Conservation (phyloP, 2,797 vertebrate genomes). For the Danionella dracula region DNA sequence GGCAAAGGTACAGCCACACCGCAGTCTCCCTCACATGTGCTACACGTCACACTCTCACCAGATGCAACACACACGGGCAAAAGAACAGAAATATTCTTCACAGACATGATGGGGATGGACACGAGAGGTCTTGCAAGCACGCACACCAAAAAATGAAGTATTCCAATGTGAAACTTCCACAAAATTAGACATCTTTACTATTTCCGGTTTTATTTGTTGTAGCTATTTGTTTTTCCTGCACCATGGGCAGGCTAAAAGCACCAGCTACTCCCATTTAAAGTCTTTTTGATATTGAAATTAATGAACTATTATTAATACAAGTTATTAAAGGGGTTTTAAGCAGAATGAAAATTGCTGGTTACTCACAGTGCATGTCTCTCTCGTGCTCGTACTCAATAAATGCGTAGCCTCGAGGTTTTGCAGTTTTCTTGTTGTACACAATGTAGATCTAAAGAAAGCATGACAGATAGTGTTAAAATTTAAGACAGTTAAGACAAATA, state of each 20-base stretch:
- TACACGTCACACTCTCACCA: conserved; percentile 29
- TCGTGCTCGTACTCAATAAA: conserved; percentile 97
- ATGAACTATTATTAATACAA: too few relatives aligned
- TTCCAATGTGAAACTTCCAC: neutral
- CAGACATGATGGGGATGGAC: conserved; percentile 40
- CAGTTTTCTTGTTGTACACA: conserved; percentile 89
- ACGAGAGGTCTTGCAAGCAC: conserved; percentile 51
- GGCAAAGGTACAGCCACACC: conserved; percentile 24
- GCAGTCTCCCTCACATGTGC: conserved; percentile 15
- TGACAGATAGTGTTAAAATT: too few relatives aligned
- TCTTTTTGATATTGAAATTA: too few relatives aligned
- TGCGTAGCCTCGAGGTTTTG: conserved; percentile 90
- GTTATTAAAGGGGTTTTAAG: neutral
- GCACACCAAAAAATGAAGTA: conserved; percentile 41
- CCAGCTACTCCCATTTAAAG: too few relatives aligned
- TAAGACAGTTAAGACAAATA: neutral
- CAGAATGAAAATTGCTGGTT: neutral
- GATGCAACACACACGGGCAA: conserved; percentile 24
- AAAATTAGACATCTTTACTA: neutral
- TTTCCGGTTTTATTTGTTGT: neutral
- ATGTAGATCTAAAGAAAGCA: conserved; percentile 81
- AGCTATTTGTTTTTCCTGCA: neutral
- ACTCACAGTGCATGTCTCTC: conserved; percentile 98
- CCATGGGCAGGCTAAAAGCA: neutral
- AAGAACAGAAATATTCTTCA: conserved; percentile 18